Evolutionary conservation across 2,113 vertebrate species (phyloP).

Genomic region (Cricetomys ansorgei): DNA sequence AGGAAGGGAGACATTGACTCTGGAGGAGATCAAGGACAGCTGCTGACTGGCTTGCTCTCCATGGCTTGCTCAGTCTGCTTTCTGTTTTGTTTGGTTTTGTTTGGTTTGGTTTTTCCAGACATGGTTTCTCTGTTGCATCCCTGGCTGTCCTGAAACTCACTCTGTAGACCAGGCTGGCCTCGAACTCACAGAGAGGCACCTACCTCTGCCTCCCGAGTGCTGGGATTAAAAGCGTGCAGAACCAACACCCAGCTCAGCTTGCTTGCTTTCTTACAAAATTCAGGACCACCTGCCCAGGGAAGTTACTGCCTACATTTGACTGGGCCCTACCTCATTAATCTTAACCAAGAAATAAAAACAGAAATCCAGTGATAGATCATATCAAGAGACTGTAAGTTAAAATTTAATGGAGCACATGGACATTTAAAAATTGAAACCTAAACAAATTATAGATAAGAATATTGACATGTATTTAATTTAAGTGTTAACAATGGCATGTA

Average conservation of each 20-base stretch:
- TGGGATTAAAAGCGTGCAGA: too few species aligned
- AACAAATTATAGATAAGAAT: not conserved
- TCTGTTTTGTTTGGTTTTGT: too few species aligned
- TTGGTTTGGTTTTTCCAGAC: too few species aligned
- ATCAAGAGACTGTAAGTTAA: not conserved
- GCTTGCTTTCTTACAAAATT: not conserved
- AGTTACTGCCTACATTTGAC: not conserved
- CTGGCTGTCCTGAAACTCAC: too few species aligned
- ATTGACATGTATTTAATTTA: not conserved
- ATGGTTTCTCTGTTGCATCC: too few species aligned
- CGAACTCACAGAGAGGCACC: too few species aligned
- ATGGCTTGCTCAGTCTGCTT: not conserved
- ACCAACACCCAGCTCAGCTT: too few species aligned
- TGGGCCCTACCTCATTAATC: not conserved
- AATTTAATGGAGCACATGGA: not conserved
- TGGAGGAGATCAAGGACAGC: not conserved
- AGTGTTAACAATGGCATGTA: fast-evolving
- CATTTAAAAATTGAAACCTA: not conserved
- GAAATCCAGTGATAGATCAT: not conserved
- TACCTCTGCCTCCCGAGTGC: too few species aligned
- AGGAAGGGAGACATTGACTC: not conserved
- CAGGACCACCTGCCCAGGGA: not conserved
- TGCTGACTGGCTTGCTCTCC: not conserved
- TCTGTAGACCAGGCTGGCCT: too few species aligned
- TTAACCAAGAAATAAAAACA: not conserved